Evolutionary conservation across 2,797 vertebrate species (phyloP), one percentile per base, ranked within the genome.

Genomic region (Dromococcyx pavoninus): DNA sequence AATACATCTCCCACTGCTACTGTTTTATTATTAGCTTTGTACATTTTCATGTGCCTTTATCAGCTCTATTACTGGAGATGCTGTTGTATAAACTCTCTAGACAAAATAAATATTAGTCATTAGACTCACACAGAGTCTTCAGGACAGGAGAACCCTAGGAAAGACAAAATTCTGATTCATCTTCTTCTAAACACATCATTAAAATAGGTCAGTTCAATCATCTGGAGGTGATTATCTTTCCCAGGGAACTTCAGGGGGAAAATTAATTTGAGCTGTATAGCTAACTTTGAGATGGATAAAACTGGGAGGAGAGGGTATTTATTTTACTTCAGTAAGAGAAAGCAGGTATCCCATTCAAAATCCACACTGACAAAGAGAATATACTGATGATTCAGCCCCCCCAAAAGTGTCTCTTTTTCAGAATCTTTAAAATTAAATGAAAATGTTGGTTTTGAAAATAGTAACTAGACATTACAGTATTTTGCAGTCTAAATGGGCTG

Each of bases 21-120:
- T 83, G 56, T 89, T 95, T 96, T 88, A 94, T 94, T 96, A 89
- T 96, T 96, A 92, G 82, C 69, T 94, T 92, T 93, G 54, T 89
- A 89, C 1, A 15, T 74, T 93, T 92, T 88, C 57, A 92, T 91
- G 64, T 95, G 90, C 92, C 94, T 92, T 83, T 81, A 80, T 82
- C 69, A 91, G 16, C 18, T 65, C 51, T 74, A 66, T 72, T 88
- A 78, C 57, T 4, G 7, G 72, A 76, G 78, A 89, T 88, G 41
- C 5, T 67, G 27, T n/a, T 43, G 35, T 73, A 89, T 58, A 86
- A 93, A 77, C 62, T 94, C 74, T 88, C 72, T 50, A 89, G 88
- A 78, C 60, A 82, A 90, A 88, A 89, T 74, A 89, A 91, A 89
- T 84, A 89, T 89, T 91, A 81, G 79, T 92, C 74, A 46, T 75